Conservation (phyloP, 2,113 vertebrate species). For the Pica pica region DNA sequence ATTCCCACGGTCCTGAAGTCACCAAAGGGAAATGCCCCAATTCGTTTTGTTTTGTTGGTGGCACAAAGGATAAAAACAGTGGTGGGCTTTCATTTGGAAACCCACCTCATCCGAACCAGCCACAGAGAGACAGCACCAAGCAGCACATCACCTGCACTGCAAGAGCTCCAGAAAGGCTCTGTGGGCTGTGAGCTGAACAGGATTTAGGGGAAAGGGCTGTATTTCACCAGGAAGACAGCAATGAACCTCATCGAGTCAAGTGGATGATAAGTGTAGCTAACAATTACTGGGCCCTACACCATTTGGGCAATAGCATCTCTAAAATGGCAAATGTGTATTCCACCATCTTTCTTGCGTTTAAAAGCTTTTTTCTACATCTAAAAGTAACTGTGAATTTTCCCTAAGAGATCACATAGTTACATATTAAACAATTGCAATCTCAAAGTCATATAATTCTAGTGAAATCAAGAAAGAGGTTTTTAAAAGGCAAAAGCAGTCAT, state of each 20-base stretch:
- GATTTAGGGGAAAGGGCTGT: not conserved
- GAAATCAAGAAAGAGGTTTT: not conserved
- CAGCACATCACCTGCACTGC: not conserved
- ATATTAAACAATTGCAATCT: not conserved
- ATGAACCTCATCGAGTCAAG: not conserved
- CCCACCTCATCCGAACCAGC: not conserved
- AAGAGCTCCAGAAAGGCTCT: not conserved
- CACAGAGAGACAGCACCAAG: not conserved
- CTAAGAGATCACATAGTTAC: accelerated
- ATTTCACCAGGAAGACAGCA: not conserved
- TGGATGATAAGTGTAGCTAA: not conserved
- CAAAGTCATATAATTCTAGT: not conserved
- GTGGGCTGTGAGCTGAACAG: not conserved
- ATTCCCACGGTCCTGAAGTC: conserved; percentile 53
- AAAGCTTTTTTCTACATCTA: not conserved
- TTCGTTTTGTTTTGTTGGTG: not conserved
- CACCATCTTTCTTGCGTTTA: not conserved
- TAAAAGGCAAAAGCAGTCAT: not conserved
- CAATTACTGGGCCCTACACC: not conserved
- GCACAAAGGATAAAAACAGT: not conserved
- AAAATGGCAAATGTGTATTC: not conserved
- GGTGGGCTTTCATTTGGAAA: not conserved
- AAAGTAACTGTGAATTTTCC: not conserved
- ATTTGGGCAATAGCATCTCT: not conserved
- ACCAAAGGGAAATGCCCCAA: not conserved